These are phyloP conservation scores for Epinotia demarniana DNA, from an alignment of 2,888 invertebrate genomes.

Conservation along the genomic window DNA sequence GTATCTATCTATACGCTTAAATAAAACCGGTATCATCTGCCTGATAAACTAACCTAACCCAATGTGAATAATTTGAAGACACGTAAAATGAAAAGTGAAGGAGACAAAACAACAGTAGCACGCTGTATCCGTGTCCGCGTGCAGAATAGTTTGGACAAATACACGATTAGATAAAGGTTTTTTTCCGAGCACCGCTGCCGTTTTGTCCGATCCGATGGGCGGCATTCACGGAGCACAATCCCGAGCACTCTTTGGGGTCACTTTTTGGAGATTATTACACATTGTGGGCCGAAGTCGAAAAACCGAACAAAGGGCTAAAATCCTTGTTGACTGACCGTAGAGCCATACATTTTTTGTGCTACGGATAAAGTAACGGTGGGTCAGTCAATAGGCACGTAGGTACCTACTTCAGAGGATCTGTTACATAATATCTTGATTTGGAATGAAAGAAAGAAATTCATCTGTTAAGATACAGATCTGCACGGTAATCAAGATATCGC, in stretches of 20 bases:
- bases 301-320: constrained; percentile 70
- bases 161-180: constrained; percentile 66
- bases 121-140: constrained; percentile 56
- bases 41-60: no score
- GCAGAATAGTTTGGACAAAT: constrained; percentile 64
- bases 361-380: constrained; percentile 62
- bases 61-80: not conserved
- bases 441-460: constrained; percentile 49
- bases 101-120: constrained; percentile 50
- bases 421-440: constrained; percentile 69
- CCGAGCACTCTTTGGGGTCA: constrained; percentile 81
- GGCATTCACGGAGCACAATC: constrained; percentile 65
- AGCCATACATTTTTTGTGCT: constrained; percentile 58
- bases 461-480: constrained; percentile 53
- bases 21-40: no score
- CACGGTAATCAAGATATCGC: constrained; percentile 58
- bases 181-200: constrained; percentile 62
- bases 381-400: constrained; percentile 49
- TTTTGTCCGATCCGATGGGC: constrained; percentile 61
- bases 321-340: constrained; percentile 76
- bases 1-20: no score
- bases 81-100: not conserved
- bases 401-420: constrained; percentile 55
- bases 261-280: constrained; percentile 81
- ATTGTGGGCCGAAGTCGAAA: constrained; percentile 77